Evolutionary conservation across 1,140 invertebrate genomes (phyloP).

Genomic region (Drosophila mayri): DNA sequence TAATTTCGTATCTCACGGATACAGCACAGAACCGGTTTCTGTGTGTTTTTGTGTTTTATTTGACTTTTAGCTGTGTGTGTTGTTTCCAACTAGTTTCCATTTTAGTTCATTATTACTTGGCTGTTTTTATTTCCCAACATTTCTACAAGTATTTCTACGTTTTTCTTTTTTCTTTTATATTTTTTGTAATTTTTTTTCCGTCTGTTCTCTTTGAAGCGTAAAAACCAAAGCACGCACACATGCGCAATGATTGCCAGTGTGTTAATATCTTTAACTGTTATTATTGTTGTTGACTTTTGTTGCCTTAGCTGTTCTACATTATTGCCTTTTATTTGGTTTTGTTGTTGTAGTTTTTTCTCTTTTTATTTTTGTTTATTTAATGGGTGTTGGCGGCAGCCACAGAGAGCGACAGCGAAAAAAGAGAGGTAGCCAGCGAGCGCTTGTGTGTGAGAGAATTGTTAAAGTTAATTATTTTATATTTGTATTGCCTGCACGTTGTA

Average conservation of each 20-base stretch:
- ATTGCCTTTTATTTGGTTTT: conserved; percentile 59
- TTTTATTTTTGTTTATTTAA: conserved; percentile 63
- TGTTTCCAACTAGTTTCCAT: conserved; percentile 65
- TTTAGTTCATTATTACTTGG: conserved; percentile 79
- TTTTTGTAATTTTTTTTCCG: conserved; percentile 39
- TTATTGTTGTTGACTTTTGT: conserved; percentile 50
- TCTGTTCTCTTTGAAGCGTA: conserved; percentile 54
- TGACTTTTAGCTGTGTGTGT: conserved; percentile 53
- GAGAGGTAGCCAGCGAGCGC: conserved; percentile 15
- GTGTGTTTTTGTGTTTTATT: conserved; percentile 35
- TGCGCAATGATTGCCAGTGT: conserved; percentile 65
- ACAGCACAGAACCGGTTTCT: conserved; percentile 68
- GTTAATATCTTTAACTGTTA: conserved; percentile 80
- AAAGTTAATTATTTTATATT: conserved; percentile 82
- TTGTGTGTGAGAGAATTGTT: conserved; percentile 57
- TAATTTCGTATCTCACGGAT: conserved; percentile 56
- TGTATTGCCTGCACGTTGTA: conserved; percentile 77
- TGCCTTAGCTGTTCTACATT: conserved; percentile 63
- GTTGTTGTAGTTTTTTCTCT: conserved; percentile 53
- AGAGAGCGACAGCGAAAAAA: conserved; percentile 23
- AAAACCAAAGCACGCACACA: conserved; percentile 73
- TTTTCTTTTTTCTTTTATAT: conserved; percentile 30
- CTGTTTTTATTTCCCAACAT: conserved; percentile 71
- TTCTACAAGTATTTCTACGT: conserved; percentile 52
- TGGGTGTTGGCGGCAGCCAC: conserved; percentile 46